Evolutionary conservation across 2,797 vertebrate genomes (phyloP).

Genomic region (Trachops cirrhosus): DNA sequence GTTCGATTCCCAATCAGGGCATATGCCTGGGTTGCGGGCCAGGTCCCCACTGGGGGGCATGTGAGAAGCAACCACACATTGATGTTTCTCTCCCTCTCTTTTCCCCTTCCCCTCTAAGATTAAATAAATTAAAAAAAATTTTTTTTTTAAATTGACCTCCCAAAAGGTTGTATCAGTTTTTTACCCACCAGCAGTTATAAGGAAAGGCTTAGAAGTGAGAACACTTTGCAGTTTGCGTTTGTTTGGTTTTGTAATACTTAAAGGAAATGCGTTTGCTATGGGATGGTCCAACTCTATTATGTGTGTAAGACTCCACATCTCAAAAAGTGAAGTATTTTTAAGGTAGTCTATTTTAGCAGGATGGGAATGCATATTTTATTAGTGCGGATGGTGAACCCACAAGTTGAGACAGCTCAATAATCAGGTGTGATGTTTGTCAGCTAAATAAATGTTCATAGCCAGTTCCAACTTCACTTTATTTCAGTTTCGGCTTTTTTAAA

Average conservation of each 20-base stretch:
- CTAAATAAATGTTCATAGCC: not conserved
- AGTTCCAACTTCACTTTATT: not conserved
- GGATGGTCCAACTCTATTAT: not conserved
- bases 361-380: not conserved
- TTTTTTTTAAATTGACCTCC: too few relatives aligned
- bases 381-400: not conserved
- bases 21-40: too few relatives aligned
- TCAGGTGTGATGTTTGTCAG: not conserved
- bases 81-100: too few relatives aligned
- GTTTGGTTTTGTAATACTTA: not conserved
- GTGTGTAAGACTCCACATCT: not conserved
- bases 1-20: too few relatives aligned
- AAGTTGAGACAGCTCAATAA: not conserved
- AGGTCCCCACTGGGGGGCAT: too few relatives aligned
- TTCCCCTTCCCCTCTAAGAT: too few relatives aligned
- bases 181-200: not conserved
- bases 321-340: not conserved
- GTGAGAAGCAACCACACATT: too few relatives aligned
- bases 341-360: not conserved
- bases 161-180: not conserved
- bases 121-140: too few relatives aligned
- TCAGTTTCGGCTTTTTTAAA: not conserved
- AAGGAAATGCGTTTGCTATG: not conserved
- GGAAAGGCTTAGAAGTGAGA: not conserved
- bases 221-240: not conserved